Evolutionary conservation across 2,113 vertebrate genomes (phyloP).

Genomic region (Myotis davidii): DNA sequence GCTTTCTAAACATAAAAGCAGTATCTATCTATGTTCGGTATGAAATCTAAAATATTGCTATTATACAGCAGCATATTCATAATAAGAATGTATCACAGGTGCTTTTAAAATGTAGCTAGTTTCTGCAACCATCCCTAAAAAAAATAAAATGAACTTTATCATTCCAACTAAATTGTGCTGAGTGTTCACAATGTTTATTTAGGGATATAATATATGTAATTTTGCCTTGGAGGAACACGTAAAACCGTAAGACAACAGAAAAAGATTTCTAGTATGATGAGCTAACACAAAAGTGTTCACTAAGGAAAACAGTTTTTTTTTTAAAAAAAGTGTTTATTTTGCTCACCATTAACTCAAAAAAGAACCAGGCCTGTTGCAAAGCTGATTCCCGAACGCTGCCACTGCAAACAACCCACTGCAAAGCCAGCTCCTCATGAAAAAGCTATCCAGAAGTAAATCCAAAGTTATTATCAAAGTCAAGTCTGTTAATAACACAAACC

Average conservation of each 20-base stretch:
- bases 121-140: neutral
- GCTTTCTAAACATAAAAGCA: neutral
- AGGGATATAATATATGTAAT: neutral
- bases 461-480: conserved; percentile 75
- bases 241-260: neutral
- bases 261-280: neutral
- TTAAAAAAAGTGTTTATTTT: conserved; percentile 54
- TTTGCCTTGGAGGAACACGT: neutral
- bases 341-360: conserved; percentile 99
- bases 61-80: neutral
- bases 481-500: conserved; percentile 68
- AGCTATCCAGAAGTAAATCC: conserved; percentile 87
- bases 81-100: neutral
- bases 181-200: neutral
- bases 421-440: conserved; percentile 97
- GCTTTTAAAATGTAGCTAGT: neutral
- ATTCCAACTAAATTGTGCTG: neutral
- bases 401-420: conserved; percentile 99
- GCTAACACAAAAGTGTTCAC: neutral
- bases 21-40: neutral
- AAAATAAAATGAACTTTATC: neutral
- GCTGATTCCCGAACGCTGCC: conserved; percentile 97
- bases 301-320: neutral
- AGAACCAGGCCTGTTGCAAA: conserved; percentile 99
- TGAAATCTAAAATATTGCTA: neutral